Conservation (phyloP, 1,140 invertebrate genomes). For the Meloidogyne hapla region DNA sequence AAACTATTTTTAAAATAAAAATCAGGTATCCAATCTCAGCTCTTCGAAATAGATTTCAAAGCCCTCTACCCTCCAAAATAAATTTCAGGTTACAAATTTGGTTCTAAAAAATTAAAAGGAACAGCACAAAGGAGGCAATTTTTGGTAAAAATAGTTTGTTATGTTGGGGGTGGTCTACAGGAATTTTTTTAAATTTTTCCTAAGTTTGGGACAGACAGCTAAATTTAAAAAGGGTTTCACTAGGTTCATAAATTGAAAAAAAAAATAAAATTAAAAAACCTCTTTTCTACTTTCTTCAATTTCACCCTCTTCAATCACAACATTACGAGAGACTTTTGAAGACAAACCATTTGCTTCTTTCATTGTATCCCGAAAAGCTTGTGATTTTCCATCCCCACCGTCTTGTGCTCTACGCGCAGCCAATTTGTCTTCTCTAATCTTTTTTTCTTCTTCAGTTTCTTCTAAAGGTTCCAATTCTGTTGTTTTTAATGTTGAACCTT, state of each 20-base stretch:
- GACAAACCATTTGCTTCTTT: background rate
- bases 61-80: too few species aligned
- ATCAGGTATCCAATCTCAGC: slow-evolving; percentile 7
- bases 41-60: too few species aligned
- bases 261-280: background rate
- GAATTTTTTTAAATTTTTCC: too few species aligned
- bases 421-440: slow-evolving; percentile 41
- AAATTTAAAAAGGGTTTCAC: too few species aligned
- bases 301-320: slow-evolving; percentile 47
- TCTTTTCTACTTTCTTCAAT: slow-evolving; percentile 29
- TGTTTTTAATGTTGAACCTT: slow-evolving; percentile 66
- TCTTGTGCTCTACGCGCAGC: slow-evolving; percentile 39
- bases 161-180: too few species aligned
- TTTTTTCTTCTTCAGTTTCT: slow-evolving; percentile 49
- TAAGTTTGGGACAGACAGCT: too few species aligned
- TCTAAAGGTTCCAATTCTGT: slow-evolving; percentile 67
- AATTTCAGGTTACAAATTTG: too few species aligned
- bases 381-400: background rate
- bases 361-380: slow-evolving; percentile 25
- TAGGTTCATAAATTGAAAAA: background rate
- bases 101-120: too few species aligned
- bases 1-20: too few species aligned
- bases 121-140: too few species aligned
- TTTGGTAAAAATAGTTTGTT: too few species aligned
- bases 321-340: background rate